Base-by-base conservation (phyloP, 2,888 invertebrate genomes). In the Tridacna gigas region DNA sequence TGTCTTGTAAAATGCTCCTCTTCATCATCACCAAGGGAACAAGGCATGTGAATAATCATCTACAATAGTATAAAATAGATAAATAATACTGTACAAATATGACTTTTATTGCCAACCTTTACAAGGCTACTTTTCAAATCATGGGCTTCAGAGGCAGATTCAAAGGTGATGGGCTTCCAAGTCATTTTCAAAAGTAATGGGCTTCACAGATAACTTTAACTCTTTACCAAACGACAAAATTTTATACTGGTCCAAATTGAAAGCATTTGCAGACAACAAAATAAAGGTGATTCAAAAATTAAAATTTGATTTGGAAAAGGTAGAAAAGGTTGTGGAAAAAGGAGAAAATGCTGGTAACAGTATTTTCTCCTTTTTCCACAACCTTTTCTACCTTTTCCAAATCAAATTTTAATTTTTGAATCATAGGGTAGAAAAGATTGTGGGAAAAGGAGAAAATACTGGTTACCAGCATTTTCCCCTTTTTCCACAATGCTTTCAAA, bases 11-110 rank as follows among this genome's bases (percentile, higher is more conserved):
- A 71, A 51, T 71, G 71, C 4, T 71, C 71, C 25, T 71, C 71
- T 15, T 51, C 48, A 25, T 71, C 71, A 12, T 71, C 71, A 26
- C 15, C n/a, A 26, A 48, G 7, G 3, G 51, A 26, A 25, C 56
- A 51, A 25, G 71, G 71, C 5, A 71, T 25, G 15, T 48, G n/a
- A 12, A 71, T 11, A 3, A 71, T 51, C 71, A 71, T 71, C 71
- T 71, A 25, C n/a, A 71, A 69, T 37, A 47, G 9, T 7, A 48
- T 20, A 47, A n/a, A 69, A 18, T 5, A 22, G n/a, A 4, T 63
- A 13, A 63, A 1, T 63, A 1, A 7, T 13, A 3, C 26, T 13
- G 7, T 7, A 37, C n/a, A 63, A 3, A n/a, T n/a, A n/a, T n/a
- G n/a, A n/a, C n/a, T n/a, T n/a, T n/a, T n/a, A n/a, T n/a, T n/a